These are phyloP conservation scores for Folsomia manolachei DNA, from an alignment of 2,888 invertebrate genomes.

Conservation along the genomic window DNA sequence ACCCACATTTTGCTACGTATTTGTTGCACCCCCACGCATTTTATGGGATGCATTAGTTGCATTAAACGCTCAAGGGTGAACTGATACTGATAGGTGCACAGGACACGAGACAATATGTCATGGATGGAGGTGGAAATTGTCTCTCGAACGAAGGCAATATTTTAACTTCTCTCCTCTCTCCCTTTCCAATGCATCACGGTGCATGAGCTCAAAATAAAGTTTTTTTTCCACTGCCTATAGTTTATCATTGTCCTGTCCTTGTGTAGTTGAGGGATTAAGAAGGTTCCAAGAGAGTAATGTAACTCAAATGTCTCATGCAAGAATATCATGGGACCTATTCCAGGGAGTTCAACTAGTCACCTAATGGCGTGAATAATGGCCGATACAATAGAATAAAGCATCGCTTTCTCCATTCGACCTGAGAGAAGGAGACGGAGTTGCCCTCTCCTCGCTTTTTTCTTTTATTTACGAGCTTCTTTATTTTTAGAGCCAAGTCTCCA, in stretches of 20 bases:
- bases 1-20: no score
- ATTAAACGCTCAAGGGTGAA: no score
- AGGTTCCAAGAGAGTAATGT: constrained; percentile 31
- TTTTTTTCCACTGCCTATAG: constrained; percentile 21
- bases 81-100: no score
- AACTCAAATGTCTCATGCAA: constrained; percentile 23
- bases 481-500: background rate
- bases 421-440: no score
- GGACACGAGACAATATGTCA: background rate
- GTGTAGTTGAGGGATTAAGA: constrained; percentile 29
- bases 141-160: background rate
- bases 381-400: constrained; percentile 30
- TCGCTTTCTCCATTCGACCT: background rate
- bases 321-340: constrained; percentile 27
- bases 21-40: no score
- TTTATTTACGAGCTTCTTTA: background rate
- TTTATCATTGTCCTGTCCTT: constrained; percentile 28
- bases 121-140: background rate
- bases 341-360: constrained; percentile 24
- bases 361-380: constrained; percentile 41
- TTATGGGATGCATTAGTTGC: no score
- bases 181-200: no score
- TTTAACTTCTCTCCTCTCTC: background rate
- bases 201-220: background rate
- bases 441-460: background rate